Base-by-base conservation (phyloP, 1,140 invertebrate genomes). In the Tetraneura akinire region DNA sequence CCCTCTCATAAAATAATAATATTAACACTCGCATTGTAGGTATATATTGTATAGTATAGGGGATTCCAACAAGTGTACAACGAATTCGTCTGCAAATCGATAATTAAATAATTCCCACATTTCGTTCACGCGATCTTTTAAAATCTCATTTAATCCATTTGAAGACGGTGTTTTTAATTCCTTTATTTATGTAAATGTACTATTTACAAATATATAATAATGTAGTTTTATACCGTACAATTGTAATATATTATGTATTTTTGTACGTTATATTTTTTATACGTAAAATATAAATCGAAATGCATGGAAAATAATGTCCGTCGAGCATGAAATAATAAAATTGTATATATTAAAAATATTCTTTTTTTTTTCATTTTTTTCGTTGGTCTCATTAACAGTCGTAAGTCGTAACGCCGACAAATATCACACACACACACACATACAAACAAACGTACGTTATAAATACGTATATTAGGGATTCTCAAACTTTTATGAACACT, bases 281-380 rank as follows among this genome's bases (percentile, higher is more conserved):
- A n/a, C n/a, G n/a, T n/a, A n/a, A n/a, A n/a, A n/a, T n/a, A n/a
- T n/a, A n/a, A n/a, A n/a, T n/a, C n/a, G 32, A 37, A 4, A 37
- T 37, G 32, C 32, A 37, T 37, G 32, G 26, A 37, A 68, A 68
- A 68, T 68, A 68, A 68, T 68, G 66, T 47, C 66, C 16, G 66
- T 23, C 42, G 66, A 68, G 66, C 66, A 68, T 68, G 66, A 47
- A 68, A 68, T 68, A 68, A 68, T 42, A 45, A 68, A 68, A 47
- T 26, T 16, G 66, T 47, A 47, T 68, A 68, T 45, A n/a, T n/a
- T n/a, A n/a, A n/a, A n/a, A n/a, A n/a, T n/a, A n/a, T n/a, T n/a
- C n/a, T n/a, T n/a, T n/a, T n/a, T n/a, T n/a, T n/a, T n/a, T n/a
- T n/a, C n/a, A n/a, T n/a, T n/a, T n/a, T n/a, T 47, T 26, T 23